Base-by-base conservation (phyloP, 2,888 invertebrate genomes). In the Creontiades dilutus region DNA sequence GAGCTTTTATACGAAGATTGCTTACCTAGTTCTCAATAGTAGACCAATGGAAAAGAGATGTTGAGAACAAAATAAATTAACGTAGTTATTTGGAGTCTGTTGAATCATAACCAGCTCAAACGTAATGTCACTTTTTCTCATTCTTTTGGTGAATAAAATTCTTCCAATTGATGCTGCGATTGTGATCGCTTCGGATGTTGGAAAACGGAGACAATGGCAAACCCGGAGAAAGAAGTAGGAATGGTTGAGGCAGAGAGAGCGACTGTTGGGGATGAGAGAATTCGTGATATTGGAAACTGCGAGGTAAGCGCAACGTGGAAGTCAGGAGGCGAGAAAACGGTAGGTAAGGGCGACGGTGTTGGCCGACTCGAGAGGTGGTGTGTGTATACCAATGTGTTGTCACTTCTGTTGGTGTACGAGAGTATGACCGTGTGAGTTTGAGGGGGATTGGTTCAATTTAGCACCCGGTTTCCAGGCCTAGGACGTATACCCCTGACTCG, bases 261-360 rank as follows among this genome's bases (percentile, higher is more conserved):
- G n/a, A 19, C 14, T 61, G 61, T 61, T 9, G 61, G 9, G 61
- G 61, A n/a, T 2, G 48, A 4, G 61, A 9, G 61, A n/a, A 19
- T 61, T 61, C 61, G 16, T 61, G 61, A 61, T 61, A 61, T 61
- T 61, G 61, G 61, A 61, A 61, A 61, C 61, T 61, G 61, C 61
- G 61, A 61, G 61, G 61, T 61, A 61, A 61, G 61, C 61, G 16
- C 61, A 61, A 61, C 16, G 19, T 19, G 61, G n/a, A 19, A 61
- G 61, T n/a, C 61, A 61, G 19, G 61, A 61, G 61, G 61, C 19
- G 61, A 61, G 61, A 61, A 61, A 61, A 61, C 61, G 61, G 61
- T n/a, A n/a, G n/a, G 61, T n/a, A 61, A 61, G 19, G n/a, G 9
- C 61, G 61, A 2, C 16, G n/a, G 9, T 61, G 61, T 61, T 61